phyloP scores from a whole-genome alignment of 2,113 vertebrate species.

The Sceloporus tristichus region DNA sequence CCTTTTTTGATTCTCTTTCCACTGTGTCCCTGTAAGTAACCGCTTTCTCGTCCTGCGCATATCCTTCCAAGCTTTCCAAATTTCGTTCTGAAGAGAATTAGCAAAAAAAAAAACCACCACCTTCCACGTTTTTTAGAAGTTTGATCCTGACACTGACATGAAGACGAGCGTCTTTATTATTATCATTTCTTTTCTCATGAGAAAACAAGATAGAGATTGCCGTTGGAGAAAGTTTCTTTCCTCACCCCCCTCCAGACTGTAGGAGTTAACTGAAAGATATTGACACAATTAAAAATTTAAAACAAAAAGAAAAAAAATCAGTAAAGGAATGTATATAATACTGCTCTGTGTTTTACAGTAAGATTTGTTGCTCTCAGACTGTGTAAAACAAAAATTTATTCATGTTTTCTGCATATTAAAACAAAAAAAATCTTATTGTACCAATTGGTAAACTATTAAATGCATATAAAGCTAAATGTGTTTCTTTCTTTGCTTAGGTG shows the following conservation, averaged over 20 bases:
- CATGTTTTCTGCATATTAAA: slow-evolving; percentile 93
- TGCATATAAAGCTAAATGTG: slow-evolving; percentile 86
- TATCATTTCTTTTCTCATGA: slow-evolving; percentile 46
- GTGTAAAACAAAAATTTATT: slow-evolving; percentile 91
- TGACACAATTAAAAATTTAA: slow-evolving; percentile 73
- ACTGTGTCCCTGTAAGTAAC: slow-evolving; percentile 82
- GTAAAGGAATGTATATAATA: slow-evolving; percentile 91
- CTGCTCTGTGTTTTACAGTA: slow-evolving; percentile 91
- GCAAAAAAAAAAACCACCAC: slow-evolving; percentile 61
- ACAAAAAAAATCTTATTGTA: slow-evolving; percentile 87
- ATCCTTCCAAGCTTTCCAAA: slow-evolving; percentile 68
- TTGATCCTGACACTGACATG: slow-evolving; percentile 73
- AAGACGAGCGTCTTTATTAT: slow-evolving; percentile 71
- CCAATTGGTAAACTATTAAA: slow-evolving; percentile 92
- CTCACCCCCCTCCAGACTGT: slow-evolving; percentile 74
- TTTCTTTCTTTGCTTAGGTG: slow-evolving; percentile 66
- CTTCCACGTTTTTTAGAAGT: slow-evolving; percentile 61
- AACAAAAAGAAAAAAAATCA: slow-evolving; percentile 64
- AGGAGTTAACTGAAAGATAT: slow-evolving; percentile 82
- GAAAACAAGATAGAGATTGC: slow-evolving; percentile 72
- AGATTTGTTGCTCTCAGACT: slow-evolving; percentile 90
- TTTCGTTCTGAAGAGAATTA: slow-evolving; percentile 75
- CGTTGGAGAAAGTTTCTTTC: slow-evolving; percentile 71
- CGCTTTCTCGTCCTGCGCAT: slow-evolving; percentile 80
- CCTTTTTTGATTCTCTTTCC: slow-evolving; percentile 76